These are phyloP conservation scores for Drosophila dives DNA, from an alignment of 2,888 invertebrate species.

Conservation along the genomic window DNA sequence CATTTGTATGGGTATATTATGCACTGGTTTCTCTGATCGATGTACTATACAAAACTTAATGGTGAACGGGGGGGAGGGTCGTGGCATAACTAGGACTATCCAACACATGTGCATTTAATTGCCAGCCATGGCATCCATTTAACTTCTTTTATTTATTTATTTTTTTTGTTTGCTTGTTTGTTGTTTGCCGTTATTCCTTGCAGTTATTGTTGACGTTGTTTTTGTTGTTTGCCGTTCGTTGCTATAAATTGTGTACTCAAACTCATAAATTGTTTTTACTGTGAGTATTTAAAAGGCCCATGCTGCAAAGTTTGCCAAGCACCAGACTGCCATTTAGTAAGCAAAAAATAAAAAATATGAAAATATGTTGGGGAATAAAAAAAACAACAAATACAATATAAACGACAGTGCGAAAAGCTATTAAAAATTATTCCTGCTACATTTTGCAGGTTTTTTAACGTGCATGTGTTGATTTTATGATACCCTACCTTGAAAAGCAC, in stretches of 20 bases:
- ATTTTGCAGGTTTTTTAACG: constrained; percentile 28
- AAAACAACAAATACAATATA: constrained; percentile 18
- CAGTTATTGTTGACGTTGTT: constrained; percentile 21
- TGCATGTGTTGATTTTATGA: constrained; percentile 8
- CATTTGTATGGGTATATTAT: constrained; percentile 17
- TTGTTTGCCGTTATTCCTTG: constrained; percentile 15
- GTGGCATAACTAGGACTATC: not conserved
- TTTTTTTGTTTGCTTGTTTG: not conserved
- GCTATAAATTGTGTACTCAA: constrained; percentile 42
- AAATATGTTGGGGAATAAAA: constrained; percentile 6
- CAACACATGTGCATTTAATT: constrained; percentile 60
- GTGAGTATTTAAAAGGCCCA: constrained; percentile 51
- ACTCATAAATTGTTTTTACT: constrained; percentile 58
- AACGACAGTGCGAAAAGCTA: constrained; percentile 38
- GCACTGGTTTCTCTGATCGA: constrained; percentile 25
- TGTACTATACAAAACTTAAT: not conserved
- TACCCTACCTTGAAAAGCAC: not conserved
- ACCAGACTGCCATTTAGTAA: constrained; percentile 20
- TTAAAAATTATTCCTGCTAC: constrained; percentile 49
- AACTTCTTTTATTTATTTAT: constrained; percentile 11
- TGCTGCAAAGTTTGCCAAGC: constrained; percentile 36
- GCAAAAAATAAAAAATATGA: constrained; percentile 5
- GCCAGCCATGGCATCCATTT: constrained; percentile 48
- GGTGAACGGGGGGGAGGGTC: not conserved
- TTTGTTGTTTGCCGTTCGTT: constrained; percentile 18